Percentiles rank a stretch among this genome's conserved stretches.
phyloP scores from a whole-genome alignment of 2,888 invertebrate species.

The Agrochola macilenta region DNA sequence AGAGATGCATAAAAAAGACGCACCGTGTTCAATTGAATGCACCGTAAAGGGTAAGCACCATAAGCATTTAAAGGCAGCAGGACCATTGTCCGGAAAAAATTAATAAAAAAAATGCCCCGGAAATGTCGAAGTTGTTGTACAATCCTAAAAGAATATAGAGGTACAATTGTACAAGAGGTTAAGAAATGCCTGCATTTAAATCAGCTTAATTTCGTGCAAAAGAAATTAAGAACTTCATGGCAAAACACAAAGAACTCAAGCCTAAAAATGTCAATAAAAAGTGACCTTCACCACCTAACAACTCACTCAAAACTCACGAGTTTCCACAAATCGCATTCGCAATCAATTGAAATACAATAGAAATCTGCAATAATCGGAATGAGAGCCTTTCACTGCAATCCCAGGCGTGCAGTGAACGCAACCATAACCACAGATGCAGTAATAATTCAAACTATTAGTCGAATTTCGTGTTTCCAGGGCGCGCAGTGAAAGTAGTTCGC shows the following conservation, averaged over 20 bases:
- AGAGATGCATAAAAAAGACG: constrained; percentile 78
- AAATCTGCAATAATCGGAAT: constrained; percentile 63
- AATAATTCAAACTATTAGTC: constrained; percentile 90
- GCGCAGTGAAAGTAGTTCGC: constrained; percentile 87
- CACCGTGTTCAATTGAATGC: constrained; percentile 80
- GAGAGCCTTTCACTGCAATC: constrained; percentile 77
- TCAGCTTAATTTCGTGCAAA: constrained; percentile 4
- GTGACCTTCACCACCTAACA: background rate
- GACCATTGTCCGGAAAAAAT: constrained; percentile 79
- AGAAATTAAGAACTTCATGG: background rate
- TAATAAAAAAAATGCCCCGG: constrained; percentile 77
- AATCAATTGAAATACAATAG: constrained; percentile 69
- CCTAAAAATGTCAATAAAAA: constrained; percentile 21
- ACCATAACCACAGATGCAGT: constrained; percentile 71
- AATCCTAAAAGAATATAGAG: constrained; percentile 53
- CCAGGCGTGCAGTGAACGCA: constrained; percentile 68
- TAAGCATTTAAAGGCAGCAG: constrained; percentile 78
- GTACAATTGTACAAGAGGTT: constrained; percentile 23
- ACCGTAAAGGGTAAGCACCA: constrained; percentile 77
- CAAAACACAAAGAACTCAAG: background rate
- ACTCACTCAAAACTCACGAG: constrained; percentile 14
- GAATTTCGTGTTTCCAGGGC: constrained; percentile 87
- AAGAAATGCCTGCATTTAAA: constrained; percentile 29
- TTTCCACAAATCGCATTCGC: constrained; percentile 13
- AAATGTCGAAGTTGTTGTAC: constrained; percentile 72